Conservation (phyloP, 1,140 invertebrate species). For the Pachyrhynchus sulphureomaculatus region DNA sequence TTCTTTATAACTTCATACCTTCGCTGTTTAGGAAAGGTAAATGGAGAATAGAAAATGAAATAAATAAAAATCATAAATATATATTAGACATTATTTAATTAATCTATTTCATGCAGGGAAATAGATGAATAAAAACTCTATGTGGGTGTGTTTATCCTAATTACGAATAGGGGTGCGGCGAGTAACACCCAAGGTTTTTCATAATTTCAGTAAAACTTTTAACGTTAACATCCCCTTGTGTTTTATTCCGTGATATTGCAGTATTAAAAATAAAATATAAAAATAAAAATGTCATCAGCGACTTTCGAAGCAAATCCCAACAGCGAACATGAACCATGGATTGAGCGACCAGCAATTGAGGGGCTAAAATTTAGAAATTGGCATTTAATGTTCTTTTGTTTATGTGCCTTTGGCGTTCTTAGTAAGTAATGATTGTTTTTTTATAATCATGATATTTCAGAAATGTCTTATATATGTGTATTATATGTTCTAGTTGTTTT, state of each 20-base stretch:
- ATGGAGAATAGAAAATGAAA: no score
- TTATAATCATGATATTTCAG: background rate
- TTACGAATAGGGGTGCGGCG: constrained; percentile 5
- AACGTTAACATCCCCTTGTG: background rate
- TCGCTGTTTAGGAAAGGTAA: no score
- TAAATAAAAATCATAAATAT: no score
- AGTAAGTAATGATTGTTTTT: constrained; percentile 52
- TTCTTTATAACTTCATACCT: background rate
- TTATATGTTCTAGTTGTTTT: constrained; percentile 71
- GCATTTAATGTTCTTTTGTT: constrained; percentile 65
- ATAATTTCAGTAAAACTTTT: constrained; percentile 4
- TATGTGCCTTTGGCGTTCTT: constrained; percentile 56
- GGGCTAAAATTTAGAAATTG: constrained; percentile 61
- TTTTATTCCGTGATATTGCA: background rate
- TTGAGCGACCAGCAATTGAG: constrained; percentile 58
- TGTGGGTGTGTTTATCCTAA: constrained; percentile 21
- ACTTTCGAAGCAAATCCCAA: constrained; percentile 49
- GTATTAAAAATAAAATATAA: background rate
- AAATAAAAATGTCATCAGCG: constrained; percentile 37
- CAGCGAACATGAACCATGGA: constrained; percentile 56
- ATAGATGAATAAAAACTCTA: constrained; percentile 6
- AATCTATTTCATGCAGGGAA: constrained; percentile 7
- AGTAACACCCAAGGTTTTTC: constrained; percentile 2
- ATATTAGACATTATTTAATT: constrained; percentile 2
- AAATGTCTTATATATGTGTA: background rate